Conservation (phyloP, 2,113 vertebrate species). For the Conger conger region DNA sequence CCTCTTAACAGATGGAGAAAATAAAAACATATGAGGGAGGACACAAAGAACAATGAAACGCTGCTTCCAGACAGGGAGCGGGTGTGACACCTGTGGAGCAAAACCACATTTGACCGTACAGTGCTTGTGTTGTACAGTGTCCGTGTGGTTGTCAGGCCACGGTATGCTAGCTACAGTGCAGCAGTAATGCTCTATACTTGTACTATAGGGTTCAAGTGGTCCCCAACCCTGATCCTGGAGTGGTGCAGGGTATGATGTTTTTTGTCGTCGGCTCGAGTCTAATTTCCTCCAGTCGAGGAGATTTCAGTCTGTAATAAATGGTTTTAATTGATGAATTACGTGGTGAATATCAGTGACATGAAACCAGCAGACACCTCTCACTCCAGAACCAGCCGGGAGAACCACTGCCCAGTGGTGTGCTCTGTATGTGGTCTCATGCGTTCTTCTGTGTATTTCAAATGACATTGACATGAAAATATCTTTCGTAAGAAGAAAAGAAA, state of each 20-base stretch:
- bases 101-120: not conserved
- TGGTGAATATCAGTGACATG: too few relatives aligned
- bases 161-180: not conserved
- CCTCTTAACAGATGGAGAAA: not conserved
- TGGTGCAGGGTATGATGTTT: not conserved
- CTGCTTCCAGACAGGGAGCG: not conserved
- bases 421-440: too few relatives aligned
- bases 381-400: too few relatives aligned
- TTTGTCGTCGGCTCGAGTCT: not conserved
- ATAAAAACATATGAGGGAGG: not conserved
- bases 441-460: too few relatives aligned
- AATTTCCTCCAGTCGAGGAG: not conserved
- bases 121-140: not conserved
- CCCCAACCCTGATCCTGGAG: not conserved
- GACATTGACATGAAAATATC: too few relatives aligned
- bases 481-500: too few relatives aligned
- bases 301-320: too few relatives aligned
- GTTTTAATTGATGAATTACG: too few relatives aligned
- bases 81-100: not conserved
- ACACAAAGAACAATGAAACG: not conserved
- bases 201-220: not conserved
- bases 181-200: too few relatives aligned
- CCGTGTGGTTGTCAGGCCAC: not conserved
- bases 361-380: too few relatives aligned
- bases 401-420: too few relatives aligned